Base-by-base conservation (phyloP, 2,113 vertebrate genomes). In the Salvelinus fontinalis region DNA sequence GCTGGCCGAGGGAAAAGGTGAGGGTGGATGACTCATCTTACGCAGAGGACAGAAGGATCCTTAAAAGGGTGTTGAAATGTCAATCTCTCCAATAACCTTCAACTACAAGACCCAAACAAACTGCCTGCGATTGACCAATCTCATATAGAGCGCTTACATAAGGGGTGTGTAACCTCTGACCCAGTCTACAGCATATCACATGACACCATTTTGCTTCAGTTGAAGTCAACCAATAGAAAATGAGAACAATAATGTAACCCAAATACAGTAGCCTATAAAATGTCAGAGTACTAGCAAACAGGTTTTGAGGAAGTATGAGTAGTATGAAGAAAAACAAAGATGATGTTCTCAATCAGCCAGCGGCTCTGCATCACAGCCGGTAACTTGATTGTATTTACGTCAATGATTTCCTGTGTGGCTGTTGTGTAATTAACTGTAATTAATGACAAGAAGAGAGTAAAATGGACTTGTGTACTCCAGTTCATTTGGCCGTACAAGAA, bases 331-430 rank as follows among this genome's bases (percentile, higher is more conserved):
- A 57, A 57, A 57, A 18, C 54, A 57, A 6, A 57, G 54, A 20
- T 57, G 54, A 20, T 70, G 48, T 48, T 70, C 34, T 49, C 68
- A 49, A 22, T 44, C 68, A 70, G 26, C 51, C 22, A 24, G 51
- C 14, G 18, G 24, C 26, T 71, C 68, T 24, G 31, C 24, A 75
- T 27, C 24, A 71, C 62, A n/a, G 57, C 34, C 51, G 48, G 62
- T 70, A 75, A 84, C 67, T 70, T 71, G 70, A 71, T 76, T 80
- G 44, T 51, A 62, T 68, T 77, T 51, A 78, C 72, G 11, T 78
- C 75, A 65, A 54, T 62, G 18, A 74, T 76, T 76, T 79, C 29
- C 74, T 74, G 74, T 77, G 71, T 77, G 76, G 79, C 69, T 80
- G 29, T 39, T 59, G 16, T 65, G 64, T n/a, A 80, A 75, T 65